Conservation (phyloP, 2,797 vertebrate species). For the Helarctos malayanus region DNA sequence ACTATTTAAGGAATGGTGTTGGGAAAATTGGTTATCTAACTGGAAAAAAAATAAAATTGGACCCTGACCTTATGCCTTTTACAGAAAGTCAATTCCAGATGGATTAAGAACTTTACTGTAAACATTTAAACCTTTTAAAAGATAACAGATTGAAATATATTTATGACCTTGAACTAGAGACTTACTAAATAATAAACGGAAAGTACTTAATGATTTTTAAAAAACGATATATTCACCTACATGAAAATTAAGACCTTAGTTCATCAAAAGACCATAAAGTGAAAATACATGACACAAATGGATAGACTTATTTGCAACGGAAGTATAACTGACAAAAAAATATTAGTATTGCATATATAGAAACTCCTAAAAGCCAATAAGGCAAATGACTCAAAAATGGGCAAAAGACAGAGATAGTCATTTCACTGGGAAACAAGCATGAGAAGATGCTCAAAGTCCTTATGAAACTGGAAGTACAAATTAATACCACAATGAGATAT, state of each 20-base stretch:
- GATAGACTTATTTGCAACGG: not conserved
- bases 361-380: not conserved
- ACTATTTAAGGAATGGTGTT: not conserved
- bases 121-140: not conserved
- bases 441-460: not conserved
- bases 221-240: not conserved
- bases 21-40: not conserved
- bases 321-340: not conserved
- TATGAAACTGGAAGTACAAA: not conserved
- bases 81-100: not conserved
- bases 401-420: not conserved
- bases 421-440: not conserved
- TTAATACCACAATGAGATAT: not conserved
- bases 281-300: not conserved
- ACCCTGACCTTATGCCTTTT: not conserved
- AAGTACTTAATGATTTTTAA: not conserved
- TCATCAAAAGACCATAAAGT: not conserved
- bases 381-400: not conserved
- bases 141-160: not conserved
- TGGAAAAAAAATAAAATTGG: not conserved
- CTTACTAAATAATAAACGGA: not conserved
- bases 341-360: not conserved
- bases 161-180: not conserved
- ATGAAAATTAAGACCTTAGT: not conserved
- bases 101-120: not conserved